Evolutionary conservation across 2,888 invertebrate genomes (phyloP), one percentile per base, ranked within the genome.

Genomic region (Oscheius myriophilus): DNA sequence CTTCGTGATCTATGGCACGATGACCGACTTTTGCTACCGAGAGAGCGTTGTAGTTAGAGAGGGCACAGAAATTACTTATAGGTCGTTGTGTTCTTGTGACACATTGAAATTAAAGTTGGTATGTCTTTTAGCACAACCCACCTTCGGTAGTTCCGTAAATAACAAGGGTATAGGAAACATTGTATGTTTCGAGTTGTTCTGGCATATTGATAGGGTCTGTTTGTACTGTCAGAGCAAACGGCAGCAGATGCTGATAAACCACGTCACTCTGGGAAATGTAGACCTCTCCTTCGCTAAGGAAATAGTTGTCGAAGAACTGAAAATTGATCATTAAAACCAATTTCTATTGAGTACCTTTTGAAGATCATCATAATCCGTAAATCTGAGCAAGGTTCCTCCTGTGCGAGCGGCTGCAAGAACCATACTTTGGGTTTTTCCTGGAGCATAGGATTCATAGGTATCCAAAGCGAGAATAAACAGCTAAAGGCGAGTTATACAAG

Each of bases 301-400:
- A 61, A n/a, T 61, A 61, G 16, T 49, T 6, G 9, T 61, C 46
- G 16, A 61, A 61, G 49, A 61, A 61, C 61, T 61, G n/a, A 33
- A 23, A 61, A 26, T 14, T 2, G 7, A 33, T 18, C 33, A 26
- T 12, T 33, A 9, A 14, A n/a, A 2, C 0, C 6, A 23, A 26
- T 18, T n/a, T 33, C 9, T 9, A 33, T 33, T 33, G 25, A 16
- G 11, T 9, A 61, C 61, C 49, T 49, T n/a, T 25, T 25, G 25
- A 16, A 61, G 21, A 26, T 61, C 25, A 6, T 25, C n/a, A 46
- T 49, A 61, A 33, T 16, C 26, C 1, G 21, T 16, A 6, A 61
- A 49, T 16, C 61, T 45, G 33, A 49, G 49, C n/a, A 61, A 14
- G 4, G 33, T 39, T 46, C 61, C 61, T 1, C 61, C 61, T 25